These are phyloP conservation scores for Platanista minor DNA, from an alignment of 2,113 vertebrate genomes.

Conservation along the genomic window DNA sequence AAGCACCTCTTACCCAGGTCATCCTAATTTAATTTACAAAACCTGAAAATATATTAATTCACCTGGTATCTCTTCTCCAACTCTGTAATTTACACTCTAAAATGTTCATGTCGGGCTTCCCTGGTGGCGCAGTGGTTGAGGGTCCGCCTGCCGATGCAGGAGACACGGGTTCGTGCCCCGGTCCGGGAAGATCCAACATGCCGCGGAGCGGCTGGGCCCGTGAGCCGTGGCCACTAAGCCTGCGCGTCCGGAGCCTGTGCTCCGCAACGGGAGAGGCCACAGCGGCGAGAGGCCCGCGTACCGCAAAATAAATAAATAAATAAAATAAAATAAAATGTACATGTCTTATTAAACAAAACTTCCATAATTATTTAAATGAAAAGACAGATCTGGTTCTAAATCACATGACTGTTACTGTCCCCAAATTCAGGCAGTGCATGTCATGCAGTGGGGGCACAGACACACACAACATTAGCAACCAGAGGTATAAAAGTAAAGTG, in stretches of 20 bases:
- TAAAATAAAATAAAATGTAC: neutral
- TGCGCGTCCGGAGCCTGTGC: no score
- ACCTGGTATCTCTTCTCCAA: neutral
- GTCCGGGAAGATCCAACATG: no score
- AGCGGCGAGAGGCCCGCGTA: no score
- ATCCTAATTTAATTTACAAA: neutral
- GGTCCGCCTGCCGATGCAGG: no score
- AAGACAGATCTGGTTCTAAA: neutral
- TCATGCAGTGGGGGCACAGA: neutral
- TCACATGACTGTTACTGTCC: neutral
- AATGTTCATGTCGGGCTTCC: neutral
- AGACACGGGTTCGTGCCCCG: no score
- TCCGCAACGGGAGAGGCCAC: no score
- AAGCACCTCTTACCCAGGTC: neutral
- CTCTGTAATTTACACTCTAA: neutral
- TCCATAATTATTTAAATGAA: neutral
- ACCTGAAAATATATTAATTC: neutral
- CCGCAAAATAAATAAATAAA: no score
- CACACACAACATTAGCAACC: neutral
- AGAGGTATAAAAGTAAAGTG: neutral
- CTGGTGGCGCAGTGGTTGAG: no score
- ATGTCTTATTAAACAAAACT: neutral
- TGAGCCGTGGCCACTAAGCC: no score
- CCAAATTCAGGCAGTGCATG: neutral
- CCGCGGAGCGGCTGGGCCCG: no score